Conservation (phyloP, 2,113 vertebrate genomes). For the Gambusia holbrooki region DNA sequence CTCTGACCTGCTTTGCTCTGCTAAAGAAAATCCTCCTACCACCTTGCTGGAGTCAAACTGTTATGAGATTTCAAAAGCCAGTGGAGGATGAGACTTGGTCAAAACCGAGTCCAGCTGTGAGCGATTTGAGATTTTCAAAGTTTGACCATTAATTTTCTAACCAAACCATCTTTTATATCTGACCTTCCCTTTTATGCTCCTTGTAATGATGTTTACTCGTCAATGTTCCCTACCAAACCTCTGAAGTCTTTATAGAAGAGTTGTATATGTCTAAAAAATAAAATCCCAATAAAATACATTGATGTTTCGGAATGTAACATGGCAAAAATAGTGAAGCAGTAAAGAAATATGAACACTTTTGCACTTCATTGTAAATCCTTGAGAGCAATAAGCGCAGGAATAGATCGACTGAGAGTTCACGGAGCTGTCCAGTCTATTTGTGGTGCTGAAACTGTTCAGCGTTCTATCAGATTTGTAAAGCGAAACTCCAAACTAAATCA, state of each 20-base stretch:
- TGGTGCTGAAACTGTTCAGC: conserved; percentile 65
- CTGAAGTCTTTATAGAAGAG: too few relatives aligned
- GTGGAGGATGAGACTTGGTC: background rate
- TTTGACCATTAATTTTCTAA: too few relatives aligned
- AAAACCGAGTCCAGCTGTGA: background rate
- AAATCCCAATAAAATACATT: background rate
- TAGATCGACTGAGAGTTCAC: background rate
- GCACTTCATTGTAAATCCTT: too few relatives aligned
- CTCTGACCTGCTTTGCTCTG: too few relatives aligned
- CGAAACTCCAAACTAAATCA: background rate
- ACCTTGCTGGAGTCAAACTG: background rate
- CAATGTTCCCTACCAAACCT: too few relatives aligned
- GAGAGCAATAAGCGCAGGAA: too few relatives aligned
- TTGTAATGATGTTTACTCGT: too few relatives aligned
- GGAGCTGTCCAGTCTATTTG: conserved; percentile 65
- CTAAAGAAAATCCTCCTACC: too few relatives aligned
- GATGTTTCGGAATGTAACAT: background rate
- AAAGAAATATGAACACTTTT: background rate
- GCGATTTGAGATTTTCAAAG: background rate
- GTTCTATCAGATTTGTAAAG: conserved; percentile 15
- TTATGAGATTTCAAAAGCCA: background rate
- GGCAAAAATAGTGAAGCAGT: background rate
- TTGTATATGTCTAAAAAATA: too few relatives aligned
- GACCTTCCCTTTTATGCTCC: too few relatives aligned
- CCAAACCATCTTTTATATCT: too few relatives aligned